Evolutionary conservation across 1,140 invertebrate species (phyloP).

Genomic region (Acyrthosiphon pisum): DNA sequence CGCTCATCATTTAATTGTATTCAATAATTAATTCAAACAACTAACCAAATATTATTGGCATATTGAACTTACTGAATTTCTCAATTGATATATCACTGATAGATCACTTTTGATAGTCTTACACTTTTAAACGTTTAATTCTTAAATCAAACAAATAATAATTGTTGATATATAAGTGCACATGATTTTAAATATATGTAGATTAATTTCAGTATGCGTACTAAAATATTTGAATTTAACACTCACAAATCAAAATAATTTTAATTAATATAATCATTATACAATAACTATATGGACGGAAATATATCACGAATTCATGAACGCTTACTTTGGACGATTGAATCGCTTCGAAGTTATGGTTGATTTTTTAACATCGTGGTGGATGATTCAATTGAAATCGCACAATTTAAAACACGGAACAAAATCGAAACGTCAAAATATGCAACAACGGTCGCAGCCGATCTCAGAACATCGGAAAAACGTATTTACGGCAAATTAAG

Average conservation of each 20-base stretch:
- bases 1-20: neutral
- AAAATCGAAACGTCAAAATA: neutral
- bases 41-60: no score
- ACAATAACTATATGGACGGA: neutral
- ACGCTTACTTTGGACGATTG: neutral
- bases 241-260: neutral
- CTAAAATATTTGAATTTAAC: neutral
- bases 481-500: neutral
- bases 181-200: no score
- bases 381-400: neutral
- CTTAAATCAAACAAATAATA: neutral
- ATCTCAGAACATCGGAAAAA: neutral
- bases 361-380: neutral
- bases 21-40: neutral
- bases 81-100: neutral
- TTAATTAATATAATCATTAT: neutral
- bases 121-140: neutral
- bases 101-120: neutral
- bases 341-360: neutral
- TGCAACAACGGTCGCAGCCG: neutral
- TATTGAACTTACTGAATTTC: neutral
- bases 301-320: neutral
- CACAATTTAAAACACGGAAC: neutral
- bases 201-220: neutral
- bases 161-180: neutral